Evolutionary conservation across 2,888 invertebrate species (phyloP), one percentile per base, ranked within the genome.

Genomic region (Bombyx huttoni): DNA sequence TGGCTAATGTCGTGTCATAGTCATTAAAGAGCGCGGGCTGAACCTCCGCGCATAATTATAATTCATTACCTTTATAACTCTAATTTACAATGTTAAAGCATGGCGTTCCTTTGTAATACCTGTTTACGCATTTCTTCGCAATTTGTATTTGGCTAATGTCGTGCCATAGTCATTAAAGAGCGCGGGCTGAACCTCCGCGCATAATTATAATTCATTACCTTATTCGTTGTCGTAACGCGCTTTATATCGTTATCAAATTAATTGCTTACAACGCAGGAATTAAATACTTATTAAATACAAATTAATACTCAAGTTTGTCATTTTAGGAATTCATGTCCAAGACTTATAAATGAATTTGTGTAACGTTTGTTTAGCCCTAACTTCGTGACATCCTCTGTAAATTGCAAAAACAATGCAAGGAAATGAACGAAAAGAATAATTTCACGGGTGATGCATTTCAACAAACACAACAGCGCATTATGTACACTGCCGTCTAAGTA

Each of bases 61-160:
- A 85, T 84, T 84, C 73, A 83, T 84, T 78, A 70, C 75, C 63
- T 63, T 54, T 65, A 66, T 69, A 68, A 65, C 61, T 63, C 65
- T 67, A 71, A 78, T 75, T 75, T 71, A 67, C 63, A 64, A 53
- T 54, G 55, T 54, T 62, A 60, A 73, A 76, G 74, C 68, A 69
- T 70, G 63, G 67, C 71, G 73, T 72, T 74, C 78, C 75, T 63
- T 76, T 78, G 65, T 79, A 75, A 78, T 81, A 79, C 81, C 75
- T 82, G 78, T 81, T 85, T 83, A 80, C 80, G 75, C 75, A 73
- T 79, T 80, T 79, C 75, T 74, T 75, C 70, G 76, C 78, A 81
- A 84, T 85, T 85, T 81, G 78, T 79, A 77, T 82, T 78, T 72
- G 75, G 77, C 73, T 83, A 84, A 85, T 82, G 84, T 81, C 81